Evolutionary conservation across 2,888 invertebrate genomes (phyloP), one percentile per base, ranked within the genome.

Genomic region (Tinea semifulvella): DNA sequence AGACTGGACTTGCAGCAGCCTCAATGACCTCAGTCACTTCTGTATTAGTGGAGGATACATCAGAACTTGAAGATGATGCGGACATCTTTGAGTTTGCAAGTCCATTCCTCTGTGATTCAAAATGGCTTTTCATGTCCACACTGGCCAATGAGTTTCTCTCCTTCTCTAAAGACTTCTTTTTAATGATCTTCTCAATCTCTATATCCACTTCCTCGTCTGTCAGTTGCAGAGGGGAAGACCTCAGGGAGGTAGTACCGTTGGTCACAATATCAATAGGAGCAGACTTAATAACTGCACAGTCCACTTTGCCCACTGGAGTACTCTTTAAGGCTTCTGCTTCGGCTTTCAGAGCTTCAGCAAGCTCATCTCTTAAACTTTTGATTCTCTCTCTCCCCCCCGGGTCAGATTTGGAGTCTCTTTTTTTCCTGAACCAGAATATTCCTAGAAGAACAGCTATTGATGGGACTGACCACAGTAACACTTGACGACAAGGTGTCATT

Each of bases 381-480:
- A 75, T 65, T 55, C 61, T 73, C 63, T 75, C 77, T 68, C 80
- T 80, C 81, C 87, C 88, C 61, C 88, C 89, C 53, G 88, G 87
- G 86, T 90, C 89, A 88, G 85, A 87, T 84, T 83, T 85, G 67
- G 85, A 84, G 70, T 86, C 85, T 79, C 88, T 86, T 83, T 87
- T 90, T 82, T 88, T 89, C 80, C 87, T 88, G 86, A 89, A 90
- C 92, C 91, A 92, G 67, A 88, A 87, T 68, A 91, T 86, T 58
- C 90, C 90, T 71, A 92, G 82, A 61, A 91, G 82, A 60, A 91
- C 84, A 59, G 89, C 91, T 80, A 91, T 85, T 59, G 90, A 88
- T 65, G 92, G 91, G 58, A 92, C 83, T 60, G 88, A 89, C 85
- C 90, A 87, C 83, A 88, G 87, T 67, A 91, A 83, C 63, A 92